phyloP scores from a whole-genome alignment of 2,113 vertebrate genomes.

The Typhlomys cinereus region DNA sequence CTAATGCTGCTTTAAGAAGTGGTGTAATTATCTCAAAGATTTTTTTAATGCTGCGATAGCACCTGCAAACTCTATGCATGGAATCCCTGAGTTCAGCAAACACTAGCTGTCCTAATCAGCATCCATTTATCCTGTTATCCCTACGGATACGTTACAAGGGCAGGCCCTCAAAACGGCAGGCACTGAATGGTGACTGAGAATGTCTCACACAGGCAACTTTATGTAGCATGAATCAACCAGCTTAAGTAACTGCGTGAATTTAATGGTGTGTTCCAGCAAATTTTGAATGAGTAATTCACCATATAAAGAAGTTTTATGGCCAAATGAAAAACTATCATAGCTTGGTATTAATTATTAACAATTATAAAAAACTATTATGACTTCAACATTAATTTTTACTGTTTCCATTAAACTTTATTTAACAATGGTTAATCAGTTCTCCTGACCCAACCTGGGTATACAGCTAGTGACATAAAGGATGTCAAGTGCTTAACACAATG shows the following conservation, averaged over 20 bases:
- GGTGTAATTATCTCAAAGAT: background rate
- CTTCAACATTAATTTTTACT: constrained; percentile 62
- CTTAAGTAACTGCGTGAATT: background rate
- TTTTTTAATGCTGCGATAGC: background rate
- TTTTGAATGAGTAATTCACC: background rate
- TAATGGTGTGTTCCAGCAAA: constrained; percentile 2
- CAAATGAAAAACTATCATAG: constrained; percentile 17
- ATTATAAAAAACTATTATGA: constrained; percentile 57
- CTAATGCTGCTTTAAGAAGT: background rate
- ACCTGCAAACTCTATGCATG: background rate
- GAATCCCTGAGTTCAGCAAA: constrained; percentile 27
- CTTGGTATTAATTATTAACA: constrained; percentile 56
- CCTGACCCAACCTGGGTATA: background rate
- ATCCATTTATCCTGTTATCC: background rate
- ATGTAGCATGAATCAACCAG: background rate
- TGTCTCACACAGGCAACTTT: background rate
- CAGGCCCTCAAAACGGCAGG: background rate
- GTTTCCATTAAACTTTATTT: constrained; percentile 62
- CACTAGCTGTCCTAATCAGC: background rate
- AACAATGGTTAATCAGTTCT: constrained; percentile 35
- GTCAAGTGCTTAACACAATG: background rate
- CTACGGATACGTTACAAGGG: background rate
- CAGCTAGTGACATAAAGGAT: constrained; percentile 12
- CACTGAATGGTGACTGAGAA: background rate
- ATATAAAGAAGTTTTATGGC: constrained; percentile 1